These are phyloP conservation scores for Lasius platythorax DNA, from an alignment of 2,888 invertebrate species.

Conservation along the genomic window DNA sequence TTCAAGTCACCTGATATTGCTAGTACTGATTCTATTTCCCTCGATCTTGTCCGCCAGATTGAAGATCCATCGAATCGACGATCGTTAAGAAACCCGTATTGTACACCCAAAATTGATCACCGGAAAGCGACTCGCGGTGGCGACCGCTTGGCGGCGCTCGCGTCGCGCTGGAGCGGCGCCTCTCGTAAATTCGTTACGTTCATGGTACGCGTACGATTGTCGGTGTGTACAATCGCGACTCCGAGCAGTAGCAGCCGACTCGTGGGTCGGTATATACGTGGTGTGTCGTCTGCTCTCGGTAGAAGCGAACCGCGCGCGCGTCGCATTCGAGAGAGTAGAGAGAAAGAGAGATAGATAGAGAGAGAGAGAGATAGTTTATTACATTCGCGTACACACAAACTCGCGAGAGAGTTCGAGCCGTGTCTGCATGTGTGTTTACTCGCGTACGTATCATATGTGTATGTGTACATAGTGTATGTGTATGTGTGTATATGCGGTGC, in stretches of 20 bases:
- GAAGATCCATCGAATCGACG: slow-evolving; percentile 15
- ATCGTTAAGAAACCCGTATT: slow-evolving; percentile 18
- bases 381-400: slow-evolving; percentile 5
- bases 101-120: not conserved
- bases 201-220: not conserved
- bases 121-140: not conserved
- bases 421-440: not conserved
- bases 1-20: not conserved
- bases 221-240: slow-evolving; percentile 60
- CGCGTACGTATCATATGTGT: not conserved
- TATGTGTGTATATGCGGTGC: not conserved
- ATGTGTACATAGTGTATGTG: not conserved
- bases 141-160: slow-evolving; percentile 26
- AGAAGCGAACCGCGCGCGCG: slow-evolving; percentile 32
- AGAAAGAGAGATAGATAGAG: not conserved
- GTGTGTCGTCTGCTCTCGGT: slow-evolving; percentile 24
- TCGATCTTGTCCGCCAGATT: not conserved
- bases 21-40: not conserved
- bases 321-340: slow-evolving; percentile 6
- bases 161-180: not conserved
- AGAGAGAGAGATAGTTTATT: not conserved
- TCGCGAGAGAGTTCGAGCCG: not conserved
- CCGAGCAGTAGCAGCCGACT: slow-evolving; percentile 81
- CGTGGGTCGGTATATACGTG: slow-evolving; percentile 72
- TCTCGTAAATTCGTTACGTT: slow-evolving; percentile 3